phyloP scores from a whole-genome alignment of 2,797 vertebrate genomes.

The Pipistrellus kuhlii region DNA sequence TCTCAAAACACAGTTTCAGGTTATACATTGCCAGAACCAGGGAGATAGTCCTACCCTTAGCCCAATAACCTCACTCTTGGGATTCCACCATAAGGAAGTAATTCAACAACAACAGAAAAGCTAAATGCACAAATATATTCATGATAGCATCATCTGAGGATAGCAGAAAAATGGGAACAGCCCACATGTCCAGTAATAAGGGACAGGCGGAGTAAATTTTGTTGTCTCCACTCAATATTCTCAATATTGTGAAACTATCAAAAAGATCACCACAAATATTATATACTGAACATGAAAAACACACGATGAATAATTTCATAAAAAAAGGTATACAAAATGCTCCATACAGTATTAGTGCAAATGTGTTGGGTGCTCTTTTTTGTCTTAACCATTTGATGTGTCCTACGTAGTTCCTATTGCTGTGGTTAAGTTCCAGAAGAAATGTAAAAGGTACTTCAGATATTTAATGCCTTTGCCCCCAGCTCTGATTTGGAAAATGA shows the following conservation, averaged over 20 bases:
- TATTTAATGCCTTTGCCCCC: neutral
- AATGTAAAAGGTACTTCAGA: slow-evolving; percentile 33
- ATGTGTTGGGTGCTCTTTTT: neutral
- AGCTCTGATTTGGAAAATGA: slow-evolving; percentile 45
- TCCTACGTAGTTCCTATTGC: neutral
- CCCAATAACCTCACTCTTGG: slow-evolving; percentile 67
- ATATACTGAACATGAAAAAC: neutral
- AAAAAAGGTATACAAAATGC: neutral
- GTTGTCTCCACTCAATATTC: neutral
- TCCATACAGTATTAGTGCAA: neutral
- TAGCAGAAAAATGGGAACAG: slow-evolving; percentile 55
- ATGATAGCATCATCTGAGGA: slow-evolving; percentile 51
- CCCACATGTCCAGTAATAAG: neutral
- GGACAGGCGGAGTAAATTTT: slow-evolving; percentile 38
- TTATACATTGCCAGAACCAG: slow-evolving; percentile 63
- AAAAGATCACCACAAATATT: slow-evolving; percentile 19
- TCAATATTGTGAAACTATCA: neutral
- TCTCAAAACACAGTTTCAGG: slow-evolving; percentile 73
- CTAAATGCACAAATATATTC: slow-evolving; percentile 65
- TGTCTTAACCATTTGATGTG: neutral
- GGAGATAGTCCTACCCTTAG: slow-evolving; percentile 72
- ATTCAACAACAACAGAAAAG: slow-evolving; percentile 69
- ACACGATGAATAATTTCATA: neutral
- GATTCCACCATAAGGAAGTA: slow-evolving; percentile 71
- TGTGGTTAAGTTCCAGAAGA: slow-evolving; percentile 26